Percentiles rank a stretch among this genome's conserved stretches.
Evolutionary conservation across 2,113 vertebrate genomes (phyloP).

Genomic region (Eptatretus burgeri): DNA sequence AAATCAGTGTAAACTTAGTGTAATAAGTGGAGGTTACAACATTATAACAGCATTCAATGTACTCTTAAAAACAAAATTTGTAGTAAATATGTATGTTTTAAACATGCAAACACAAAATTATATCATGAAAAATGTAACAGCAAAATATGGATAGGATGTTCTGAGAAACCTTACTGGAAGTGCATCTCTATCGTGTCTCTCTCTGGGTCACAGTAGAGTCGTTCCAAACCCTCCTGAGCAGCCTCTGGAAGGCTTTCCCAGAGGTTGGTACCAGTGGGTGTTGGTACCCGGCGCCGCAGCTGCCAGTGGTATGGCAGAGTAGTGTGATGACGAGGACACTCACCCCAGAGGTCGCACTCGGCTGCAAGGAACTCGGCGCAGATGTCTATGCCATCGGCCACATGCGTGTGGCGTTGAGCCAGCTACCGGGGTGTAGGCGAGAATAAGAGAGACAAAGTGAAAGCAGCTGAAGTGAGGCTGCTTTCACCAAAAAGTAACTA

Average conservation of each 20-base stretch:
- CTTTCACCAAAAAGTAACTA: too few species aligned
- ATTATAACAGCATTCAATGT: too few species aligned
- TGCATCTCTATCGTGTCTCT: constrained; percentile 66
- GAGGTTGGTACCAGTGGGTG: constrained; percentile 11
- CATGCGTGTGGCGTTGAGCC: constrained; percentile 79
- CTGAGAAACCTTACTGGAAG: constrained; percentile 32
- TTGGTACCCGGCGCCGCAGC: constrained; percentile 36
- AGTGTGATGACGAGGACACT: constrained; percentile 73
- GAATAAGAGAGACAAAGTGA: too few species aligned
- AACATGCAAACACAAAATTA: too few species aligned
- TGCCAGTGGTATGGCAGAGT: constrained; percentile 90
- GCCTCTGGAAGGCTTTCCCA: neutral
- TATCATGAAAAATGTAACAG: too few species aligned
- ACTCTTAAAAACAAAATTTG: too few species aligned
- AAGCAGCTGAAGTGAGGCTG: too few species aligned
- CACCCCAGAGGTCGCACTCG: constrained; percentile 48
- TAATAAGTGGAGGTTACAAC: too few species aligned
- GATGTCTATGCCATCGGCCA: constrained; percentile 47
- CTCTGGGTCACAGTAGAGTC: constrained; percentile 94
- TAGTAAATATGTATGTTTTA: too few species aligned
- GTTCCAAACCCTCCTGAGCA: constrained; percentile 26
- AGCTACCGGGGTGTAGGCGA: neutral
- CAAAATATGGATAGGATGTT: too few species aligned
- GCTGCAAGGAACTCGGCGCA: constrained; percentile 89
- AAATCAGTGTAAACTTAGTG: too few species aligned